phyloP scores from a whole-genome alignment of 2,888 invertebrate genomes.

The Lithosia quadra region DNA sequence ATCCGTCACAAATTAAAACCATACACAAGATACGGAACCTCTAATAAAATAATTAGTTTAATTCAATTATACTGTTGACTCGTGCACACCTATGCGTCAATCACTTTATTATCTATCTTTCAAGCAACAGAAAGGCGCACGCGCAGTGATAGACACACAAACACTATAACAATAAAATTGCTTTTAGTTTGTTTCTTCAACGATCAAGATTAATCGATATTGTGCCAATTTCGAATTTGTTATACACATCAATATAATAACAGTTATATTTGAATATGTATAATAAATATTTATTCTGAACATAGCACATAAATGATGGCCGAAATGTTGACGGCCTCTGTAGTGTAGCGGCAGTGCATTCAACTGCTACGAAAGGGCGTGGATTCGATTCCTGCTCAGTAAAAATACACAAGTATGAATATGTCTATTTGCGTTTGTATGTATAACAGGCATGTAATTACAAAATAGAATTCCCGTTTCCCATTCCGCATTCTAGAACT shows the following conservation, averaged over 20 bases:
- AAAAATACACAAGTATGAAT: too few species aligned
- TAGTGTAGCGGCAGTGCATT: too few species aligned
- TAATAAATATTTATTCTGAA: background rate
- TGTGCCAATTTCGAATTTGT: constrained; percentile 22
- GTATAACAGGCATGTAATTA: too few species aligned
- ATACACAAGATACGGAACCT: constrained; percentile 29
- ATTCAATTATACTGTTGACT: constrained; percentile 42
- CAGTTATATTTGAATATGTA: background rate
- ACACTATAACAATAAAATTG: background rate
- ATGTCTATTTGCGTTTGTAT: too few species aligned
- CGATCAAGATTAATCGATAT: constrained; percentile 37
- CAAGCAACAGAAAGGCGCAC: background rate
- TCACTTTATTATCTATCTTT: constrained; percentile 21
- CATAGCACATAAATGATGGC: too few species aligned
- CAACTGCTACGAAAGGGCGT: too few species aligned
- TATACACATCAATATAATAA: background rate
- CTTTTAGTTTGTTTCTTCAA: background rate
- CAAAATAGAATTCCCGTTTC: too few species aligned
- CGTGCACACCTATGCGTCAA: constrained; percentile 34
- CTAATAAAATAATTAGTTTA: background rate
- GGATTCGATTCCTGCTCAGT: too few species aligned
- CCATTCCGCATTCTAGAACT: too few species aligned
- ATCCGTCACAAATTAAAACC: too few species aligned
- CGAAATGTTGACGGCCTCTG: too few species aligned
- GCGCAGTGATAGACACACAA: background rate